A percentile compares a stretch with the other conserved stretches of the same genome.
These are phyloP conservation scores for Drosophila mimetica DNA, from an alignment of 2,888 invertebrate genomes.

Conservation along the genomic window DNA sequence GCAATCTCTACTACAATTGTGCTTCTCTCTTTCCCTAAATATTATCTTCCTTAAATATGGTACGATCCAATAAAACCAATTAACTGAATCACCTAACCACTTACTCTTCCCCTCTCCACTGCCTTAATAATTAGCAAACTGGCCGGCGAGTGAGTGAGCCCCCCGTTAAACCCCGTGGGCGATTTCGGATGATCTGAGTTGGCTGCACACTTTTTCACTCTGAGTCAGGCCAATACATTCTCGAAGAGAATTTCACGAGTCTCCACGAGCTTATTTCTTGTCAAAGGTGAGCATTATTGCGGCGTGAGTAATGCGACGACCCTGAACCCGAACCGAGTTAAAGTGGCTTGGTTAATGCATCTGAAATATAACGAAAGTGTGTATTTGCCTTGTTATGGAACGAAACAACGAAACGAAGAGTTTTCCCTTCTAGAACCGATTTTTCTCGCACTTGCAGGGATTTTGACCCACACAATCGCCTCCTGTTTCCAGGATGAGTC, in stretches of 20 bases:
- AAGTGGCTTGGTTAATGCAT: constrained; percentile 8
- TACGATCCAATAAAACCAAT: background rate
- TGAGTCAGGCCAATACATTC: constrained; percentile 43
- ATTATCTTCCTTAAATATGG: no score
- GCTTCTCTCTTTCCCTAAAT: no score
- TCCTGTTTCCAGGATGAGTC: constrained; percentile 12
- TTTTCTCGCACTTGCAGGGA: constrained; percentile 9
- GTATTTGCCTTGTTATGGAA: constrained; percentile 5
- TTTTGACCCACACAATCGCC: constrained; percentile 10
- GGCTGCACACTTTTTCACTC: constrained; percentile 10
- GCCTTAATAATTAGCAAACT: constrained; percentile 32
- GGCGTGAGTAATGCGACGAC: constrained; percentile 61
- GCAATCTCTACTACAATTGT: no score
- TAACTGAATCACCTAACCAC: background rate
- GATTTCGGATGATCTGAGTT: constrained; percentile 13
- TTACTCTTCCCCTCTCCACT: background rate
- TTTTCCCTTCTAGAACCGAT: background rate
- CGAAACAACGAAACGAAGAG: background rate
- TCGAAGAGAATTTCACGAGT: constrained; percentile 26
- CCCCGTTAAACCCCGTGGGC: constrained; percentile 21
- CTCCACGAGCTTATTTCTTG: constrained; percentile 47
- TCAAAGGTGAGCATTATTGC: constrained; percentile 66
- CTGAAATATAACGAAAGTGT: background rate
- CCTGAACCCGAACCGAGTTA: constrained; percentile 17
- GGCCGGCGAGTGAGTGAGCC: background rate